Conservation (phyloP, 2,113 vertebrate genomes). For the Eublepharis macularius region DNA sequence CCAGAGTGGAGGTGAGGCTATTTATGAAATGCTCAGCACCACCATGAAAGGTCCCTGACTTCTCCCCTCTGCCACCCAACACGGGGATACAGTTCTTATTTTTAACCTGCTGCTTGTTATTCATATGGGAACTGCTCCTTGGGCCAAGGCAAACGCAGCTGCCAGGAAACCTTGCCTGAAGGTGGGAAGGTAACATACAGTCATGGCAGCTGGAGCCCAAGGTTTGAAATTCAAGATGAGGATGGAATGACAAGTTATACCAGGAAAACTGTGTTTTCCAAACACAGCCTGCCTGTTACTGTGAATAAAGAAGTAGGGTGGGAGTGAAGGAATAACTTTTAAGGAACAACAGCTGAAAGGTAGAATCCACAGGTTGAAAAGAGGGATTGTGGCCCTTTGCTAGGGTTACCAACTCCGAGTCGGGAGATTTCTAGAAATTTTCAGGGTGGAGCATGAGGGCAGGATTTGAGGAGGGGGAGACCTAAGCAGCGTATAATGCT, state of each 20-base stretch:
- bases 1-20: background rate
- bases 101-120: conserved; percentile 28
- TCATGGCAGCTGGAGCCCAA: background rate
- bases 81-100: conserved; percentile 39
- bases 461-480: no score
- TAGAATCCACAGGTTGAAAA: no score
- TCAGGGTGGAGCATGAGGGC: no score
- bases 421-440: no score
- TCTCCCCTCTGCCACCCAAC: background rate
- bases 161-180: conserved; percentile 43
- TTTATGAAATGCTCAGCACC: conserved; percentile 51
- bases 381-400: no score
- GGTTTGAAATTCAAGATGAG: accelerated
- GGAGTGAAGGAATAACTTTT: background rate
- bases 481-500: no score
- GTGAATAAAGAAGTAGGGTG: background rate
- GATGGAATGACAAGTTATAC: background rate
- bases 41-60: conserved; percentile 46
- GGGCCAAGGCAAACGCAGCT: conserved; percentile 56
- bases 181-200: background rate
- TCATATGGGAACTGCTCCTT: conserved; percentile 14
- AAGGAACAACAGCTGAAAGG: background rate
- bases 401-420: no score
- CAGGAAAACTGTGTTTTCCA: background rate
- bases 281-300: background rate